Conservation (phyloP, 2,888 invertebrate genomes). For the Theretra japonica region DNA sequence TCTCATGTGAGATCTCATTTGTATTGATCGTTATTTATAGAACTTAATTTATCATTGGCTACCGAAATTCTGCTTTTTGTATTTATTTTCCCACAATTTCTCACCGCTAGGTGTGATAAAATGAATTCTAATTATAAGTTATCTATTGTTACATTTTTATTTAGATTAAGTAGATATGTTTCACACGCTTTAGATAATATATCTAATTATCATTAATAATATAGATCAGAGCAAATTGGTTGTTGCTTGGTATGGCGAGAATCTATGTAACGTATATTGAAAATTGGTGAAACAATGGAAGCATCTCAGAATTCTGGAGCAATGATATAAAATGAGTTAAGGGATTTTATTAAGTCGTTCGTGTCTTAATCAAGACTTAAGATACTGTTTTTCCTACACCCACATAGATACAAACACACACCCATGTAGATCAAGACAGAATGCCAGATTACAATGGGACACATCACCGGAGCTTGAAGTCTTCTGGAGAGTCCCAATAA, state of each 20-base stretch:
- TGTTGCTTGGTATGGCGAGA: neutral
- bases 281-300: neutral
- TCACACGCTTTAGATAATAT: slow-evolving; percentile 1
- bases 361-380: too few relatives aligned
- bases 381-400: too few relatives aligned
- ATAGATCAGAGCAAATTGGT: neutral
- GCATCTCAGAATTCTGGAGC: neutral
- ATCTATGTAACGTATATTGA: neutral
- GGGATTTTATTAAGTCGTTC: too few relatives aligned
- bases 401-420: too few relatives aligned
- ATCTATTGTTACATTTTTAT: neutral
- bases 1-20: slow-evolving; percentile 10
- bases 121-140: neutral
- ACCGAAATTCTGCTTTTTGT: slow-evolving; percentile 2
- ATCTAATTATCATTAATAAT: neutral
- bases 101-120: neutral
- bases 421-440: too few relatives aligned
- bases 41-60: neutral
- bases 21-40: neutral
- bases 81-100: slow-evolving; percentile 14
- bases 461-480: too few relatives aligned
- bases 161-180: neutral
- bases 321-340: too few relatives aligned
- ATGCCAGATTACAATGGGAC: too few relatives aligned
- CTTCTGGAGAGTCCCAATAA: too few relatives aligned